Percentiles rank a stretch among this genome's conserved stretches.
Evolutionary conservation across 2,888 invertebrate species (phyloP).

Genomic region (Lochmaea capreae): DNA sequence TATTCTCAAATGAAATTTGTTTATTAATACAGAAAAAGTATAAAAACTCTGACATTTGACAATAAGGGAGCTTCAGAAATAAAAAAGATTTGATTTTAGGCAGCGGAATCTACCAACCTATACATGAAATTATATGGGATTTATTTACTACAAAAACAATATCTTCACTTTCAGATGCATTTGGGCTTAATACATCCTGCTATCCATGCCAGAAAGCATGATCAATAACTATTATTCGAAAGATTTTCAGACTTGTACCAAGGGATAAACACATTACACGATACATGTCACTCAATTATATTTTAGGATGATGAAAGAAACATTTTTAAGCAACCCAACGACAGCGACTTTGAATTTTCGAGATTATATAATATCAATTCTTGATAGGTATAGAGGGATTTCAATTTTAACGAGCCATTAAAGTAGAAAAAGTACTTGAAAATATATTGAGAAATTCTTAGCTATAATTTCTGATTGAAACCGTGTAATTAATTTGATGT

Average conservation of each 20-base stretch:
- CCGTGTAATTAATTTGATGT: too few relatives aligned
- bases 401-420: background rate
- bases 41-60: too few relatives aligned
- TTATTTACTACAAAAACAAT: background rate
- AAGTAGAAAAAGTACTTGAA: background rate
- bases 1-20: too few relatives aligned
- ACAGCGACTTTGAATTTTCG: conserved; percentile 19
- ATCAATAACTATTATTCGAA: conserved; percentile 13
- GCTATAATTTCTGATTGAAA: background rate
- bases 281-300: conserved; percentile 27
- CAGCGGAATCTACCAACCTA: too few relatives aligned
- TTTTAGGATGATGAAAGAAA: conserved; percentile 22
- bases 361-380: conserved; percentile 19
- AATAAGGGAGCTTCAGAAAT: too few relatives aligned
- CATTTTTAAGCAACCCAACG: conserved; percentile 15
- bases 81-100: too few relatives aligned
- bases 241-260: conserved; percentile 5
- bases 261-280: conserved; percentile 21
- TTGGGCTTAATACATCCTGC: conserved; percentile 2
- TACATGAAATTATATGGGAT: too few relatives aligned
- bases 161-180: background rate
- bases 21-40: too few relatives aligned
- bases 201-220: background rate
- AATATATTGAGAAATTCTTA: background rate
- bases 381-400: background rate